phyloP scores from a whole-genome alignment of 2,888 invertebrate genomes.

The Yponomeuta evonymella region DNA sequence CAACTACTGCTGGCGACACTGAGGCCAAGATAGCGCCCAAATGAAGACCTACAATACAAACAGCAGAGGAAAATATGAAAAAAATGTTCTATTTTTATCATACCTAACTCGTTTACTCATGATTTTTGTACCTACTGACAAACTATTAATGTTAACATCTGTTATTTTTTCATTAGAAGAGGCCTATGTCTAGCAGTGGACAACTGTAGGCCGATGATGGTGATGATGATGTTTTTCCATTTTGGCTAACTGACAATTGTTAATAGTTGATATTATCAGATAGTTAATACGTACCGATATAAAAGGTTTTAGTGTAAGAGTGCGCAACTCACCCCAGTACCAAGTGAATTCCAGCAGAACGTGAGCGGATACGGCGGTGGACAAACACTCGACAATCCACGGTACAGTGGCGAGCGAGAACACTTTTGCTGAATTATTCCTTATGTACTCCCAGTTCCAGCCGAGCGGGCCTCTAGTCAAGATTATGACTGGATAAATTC shows the following conservation, averaged over 20 bases:
- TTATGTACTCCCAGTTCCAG: conserved; percentile 71
- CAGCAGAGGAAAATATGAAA: too few species aligned
- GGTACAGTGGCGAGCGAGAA: conserved; percentile 68
- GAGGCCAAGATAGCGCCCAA: conserved; percentile 92
- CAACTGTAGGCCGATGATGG: too few species aligned
- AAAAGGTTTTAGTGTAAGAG: background rate
- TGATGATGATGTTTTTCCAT: too few species aligned
- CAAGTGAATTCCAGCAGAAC: conserved; percentile 63
- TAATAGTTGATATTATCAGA: too few species aligned
- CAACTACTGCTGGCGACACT: conserved; percentile 96
- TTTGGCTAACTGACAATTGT: too few species aligned
- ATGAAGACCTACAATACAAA: conserved; percentile 73
- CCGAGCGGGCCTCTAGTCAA: conserved; percentile 65
- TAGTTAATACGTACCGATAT: too few species aligned
- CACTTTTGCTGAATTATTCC: conserved; percentile 63
- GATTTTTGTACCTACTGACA: too few species aligned
- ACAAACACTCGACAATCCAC: conserved; percentile 67
- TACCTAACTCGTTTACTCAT: too few species aligned
- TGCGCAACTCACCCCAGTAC: conserved; percentile 63
- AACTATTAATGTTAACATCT: too few species aligned
- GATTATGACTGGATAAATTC: conserved; percentile 68
- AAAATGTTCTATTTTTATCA: too few species aligned
- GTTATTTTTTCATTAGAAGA: too few species aligned
- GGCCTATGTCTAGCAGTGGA: too few species aligned
- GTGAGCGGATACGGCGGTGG: conserved; percentile 57